Percentiles rank a stretch among this genome's conserved stretches.
phyloP scores from a whole-genome alignment of 2,113 vertebrate species.

The Pungitius pungitius region DNA sequence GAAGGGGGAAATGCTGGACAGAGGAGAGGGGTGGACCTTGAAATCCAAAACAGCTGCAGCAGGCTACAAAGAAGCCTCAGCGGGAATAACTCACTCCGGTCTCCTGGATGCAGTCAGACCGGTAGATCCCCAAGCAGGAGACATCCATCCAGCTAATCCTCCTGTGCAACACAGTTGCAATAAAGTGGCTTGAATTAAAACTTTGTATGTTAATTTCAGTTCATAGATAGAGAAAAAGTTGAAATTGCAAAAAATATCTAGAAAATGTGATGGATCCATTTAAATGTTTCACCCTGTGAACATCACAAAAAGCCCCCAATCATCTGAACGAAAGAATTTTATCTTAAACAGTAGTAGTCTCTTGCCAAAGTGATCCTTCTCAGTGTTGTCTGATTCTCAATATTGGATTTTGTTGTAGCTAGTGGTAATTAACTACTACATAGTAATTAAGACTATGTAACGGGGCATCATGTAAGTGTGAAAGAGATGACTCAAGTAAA shows the following conservation, averaged over 20 bases:
- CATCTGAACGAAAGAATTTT: not conserved
- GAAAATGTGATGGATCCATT: constrained; percentile 2
- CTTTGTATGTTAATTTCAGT: not conserved
- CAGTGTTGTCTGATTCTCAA: not conserved
- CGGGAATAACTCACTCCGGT: constrained; percentile 77
- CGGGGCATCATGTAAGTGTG: not conserved
- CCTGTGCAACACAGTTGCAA: constrained; percentile 30
- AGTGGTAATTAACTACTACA: not conserved
- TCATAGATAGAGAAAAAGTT: no score
- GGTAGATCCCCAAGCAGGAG: constrained; percentile 36
- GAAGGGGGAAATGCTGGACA: constrained; percentile 39
- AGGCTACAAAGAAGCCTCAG: constrained; percentile 71
- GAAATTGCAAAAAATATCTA: not conserved
- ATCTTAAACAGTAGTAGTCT: not conserved
- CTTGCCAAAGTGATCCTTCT: not conserved
- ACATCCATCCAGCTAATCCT: constrained; percentile 14
- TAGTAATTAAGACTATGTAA: not conserved
- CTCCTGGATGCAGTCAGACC: constrained; percentile 53
- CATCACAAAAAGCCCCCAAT: not conserved
- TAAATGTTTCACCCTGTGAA: not conserved
- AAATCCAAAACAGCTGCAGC: constrained; percentile 80
- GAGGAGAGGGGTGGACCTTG: constrained; percentile 60
- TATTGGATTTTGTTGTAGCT: not conserved
- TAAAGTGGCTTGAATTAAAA: not conserved
- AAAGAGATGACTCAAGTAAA: not conserved